Conservation (phyloP, 2,113 vertebrate species). For the Erythrocercus mccallii region DNA sequence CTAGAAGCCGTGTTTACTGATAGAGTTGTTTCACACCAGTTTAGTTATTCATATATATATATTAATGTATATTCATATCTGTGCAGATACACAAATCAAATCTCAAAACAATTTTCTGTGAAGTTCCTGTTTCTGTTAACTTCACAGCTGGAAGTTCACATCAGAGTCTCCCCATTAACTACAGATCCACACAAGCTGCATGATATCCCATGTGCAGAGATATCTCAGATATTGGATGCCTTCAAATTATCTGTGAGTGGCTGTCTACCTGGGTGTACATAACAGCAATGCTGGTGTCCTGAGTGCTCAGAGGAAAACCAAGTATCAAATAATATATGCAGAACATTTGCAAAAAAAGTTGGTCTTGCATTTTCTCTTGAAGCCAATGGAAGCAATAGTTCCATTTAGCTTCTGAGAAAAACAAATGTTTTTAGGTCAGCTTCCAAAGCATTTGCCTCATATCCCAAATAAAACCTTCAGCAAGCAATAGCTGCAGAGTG, state of each 20-base stretch:
- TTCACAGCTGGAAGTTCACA: neutral
- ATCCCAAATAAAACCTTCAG: conserved; percentile 2
- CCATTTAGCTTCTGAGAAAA: neutral
- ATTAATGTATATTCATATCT: too few relatives aligned
- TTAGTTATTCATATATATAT: neutral
- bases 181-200: neutral
- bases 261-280: neutral
- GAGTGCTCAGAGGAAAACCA: neutral
- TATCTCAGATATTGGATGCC: neutral
- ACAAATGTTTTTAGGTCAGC: neutral
- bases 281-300: neutral
- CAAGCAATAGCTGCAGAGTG: neutral
- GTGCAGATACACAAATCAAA: neutral
- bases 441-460: neutral
- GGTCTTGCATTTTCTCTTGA: neutral
- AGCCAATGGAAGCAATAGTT: neutral
- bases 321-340: neutral
- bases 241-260: neutral
- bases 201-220: neutral
- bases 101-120: neutral
- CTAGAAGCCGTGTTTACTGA: neutral
- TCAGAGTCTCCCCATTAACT: neutral
- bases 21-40: neutral
- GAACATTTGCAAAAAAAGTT: neutral
- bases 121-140: neutral